A percentile compares a stretch with the other conserved stretches of the same genome.
phyloP scores from a whole-genome alignment of 2,888 invertebrate genomes.

The Steinernema hermaphroditum region DNA sequence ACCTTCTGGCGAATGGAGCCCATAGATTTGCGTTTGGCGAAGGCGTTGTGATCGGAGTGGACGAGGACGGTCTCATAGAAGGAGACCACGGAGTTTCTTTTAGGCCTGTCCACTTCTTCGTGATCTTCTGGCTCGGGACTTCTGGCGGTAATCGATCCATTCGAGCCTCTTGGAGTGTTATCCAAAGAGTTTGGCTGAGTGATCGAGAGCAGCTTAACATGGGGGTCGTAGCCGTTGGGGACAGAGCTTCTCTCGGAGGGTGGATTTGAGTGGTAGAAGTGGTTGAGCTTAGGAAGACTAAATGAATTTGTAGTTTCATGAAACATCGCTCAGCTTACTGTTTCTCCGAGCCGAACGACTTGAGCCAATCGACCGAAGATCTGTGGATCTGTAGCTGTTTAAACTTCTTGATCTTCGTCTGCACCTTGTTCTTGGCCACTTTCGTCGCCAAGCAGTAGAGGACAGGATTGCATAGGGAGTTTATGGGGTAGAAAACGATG shows the following conservation, averaged over 20 bases:
- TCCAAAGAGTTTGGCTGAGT: background rate
- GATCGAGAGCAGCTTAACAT: background rate
- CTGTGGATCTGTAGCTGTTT: conserved; percentile 14
- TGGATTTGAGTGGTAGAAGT: conserved; percentile 17
- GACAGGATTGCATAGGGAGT: conserved; percentile 96
- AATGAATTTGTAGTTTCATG: too few relatives aligned
- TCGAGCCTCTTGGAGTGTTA: background rate
- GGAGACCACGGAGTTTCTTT: conserved; percentile 3
- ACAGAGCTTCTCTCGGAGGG: background rate
- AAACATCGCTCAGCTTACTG: background rate
- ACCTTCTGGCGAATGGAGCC: conserved; percentile 20
- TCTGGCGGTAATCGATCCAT: background rate
- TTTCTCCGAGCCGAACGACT: conserved; percentile 14
- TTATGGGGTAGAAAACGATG: conserved; percentile 92
- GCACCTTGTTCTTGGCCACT: conserved; percentile 32
- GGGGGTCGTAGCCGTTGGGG: conserved; percentile 6
- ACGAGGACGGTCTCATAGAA: conserved; percentile 14
- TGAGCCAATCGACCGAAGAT: background rate
- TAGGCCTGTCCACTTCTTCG: background rate
- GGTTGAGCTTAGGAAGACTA: conserved; percentile 12
- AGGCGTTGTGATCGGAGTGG: conserved; percentile 5
- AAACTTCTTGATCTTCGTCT: conserved; percentile 27
- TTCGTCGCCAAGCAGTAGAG: conserved; percentile 95
- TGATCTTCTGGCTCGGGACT: conserved; percentile 6
- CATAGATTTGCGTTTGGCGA: conserved; percentile 5